A percentile compares a stretch with the other conserved stretches of the same genome.
phyloP scores from a whole-genome alignment of 64 coral and sea anemone genomes.

The Stichodactyla helianthus region DNA sequence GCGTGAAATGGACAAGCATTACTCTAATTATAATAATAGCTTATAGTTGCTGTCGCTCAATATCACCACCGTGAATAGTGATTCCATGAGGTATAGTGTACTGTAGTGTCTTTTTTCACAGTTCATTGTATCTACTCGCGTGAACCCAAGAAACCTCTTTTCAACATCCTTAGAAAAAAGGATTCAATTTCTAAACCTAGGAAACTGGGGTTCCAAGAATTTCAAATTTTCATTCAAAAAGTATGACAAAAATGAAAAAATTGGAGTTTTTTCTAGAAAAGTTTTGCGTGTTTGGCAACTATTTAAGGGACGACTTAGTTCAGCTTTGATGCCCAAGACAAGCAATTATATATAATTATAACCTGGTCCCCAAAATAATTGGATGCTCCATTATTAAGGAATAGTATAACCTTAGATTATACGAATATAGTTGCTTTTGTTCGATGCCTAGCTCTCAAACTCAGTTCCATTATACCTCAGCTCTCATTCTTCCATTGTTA shows the following conservation, averaged over 20 bases:
- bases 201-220: background rate
- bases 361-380: too few species aligned
- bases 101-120: background rate
- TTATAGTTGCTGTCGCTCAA: conserved; percentile 6
- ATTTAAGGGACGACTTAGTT: background rate
- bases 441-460: background rate
- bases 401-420: too few species aligned
- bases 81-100: conserved; percentile 1
- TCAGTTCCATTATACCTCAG: background rate
- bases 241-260: background rate
- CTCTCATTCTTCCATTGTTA: background rate
- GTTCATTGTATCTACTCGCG: background rate
- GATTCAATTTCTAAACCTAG: background rate
- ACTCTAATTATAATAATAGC: conserved; percentile 28
- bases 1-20: conserved; percentile 16
- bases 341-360: background rate
- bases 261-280: background rate
- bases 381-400: too few species aligned
- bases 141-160: background rate
- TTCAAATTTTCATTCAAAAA: background rate
- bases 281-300: background rate
- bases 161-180: background rate
- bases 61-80: background rate
- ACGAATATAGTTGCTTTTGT: too few species aligned
- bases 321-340: conserved; percentile 2